These are phyloP conservation scores for Xylocampa areola DNA, from an alignment of 2,888 invertebrate genomes.

Conservation along the genomic window DNA sequence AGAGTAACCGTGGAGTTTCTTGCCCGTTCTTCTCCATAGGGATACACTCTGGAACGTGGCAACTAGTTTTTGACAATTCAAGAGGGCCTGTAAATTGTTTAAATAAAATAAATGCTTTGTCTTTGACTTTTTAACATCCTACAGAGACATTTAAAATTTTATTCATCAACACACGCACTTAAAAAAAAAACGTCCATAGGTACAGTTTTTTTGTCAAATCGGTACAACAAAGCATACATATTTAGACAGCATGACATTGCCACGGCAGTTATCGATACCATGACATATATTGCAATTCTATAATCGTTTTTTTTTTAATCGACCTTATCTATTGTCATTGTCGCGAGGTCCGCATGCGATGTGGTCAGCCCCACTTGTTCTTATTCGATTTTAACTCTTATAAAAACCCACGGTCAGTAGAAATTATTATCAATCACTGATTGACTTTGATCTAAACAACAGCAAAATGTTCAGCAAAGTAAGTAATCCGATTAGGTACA, in stretches of 20 bases:
- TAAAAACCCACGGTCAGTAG: slow-evolving; percentile 78
- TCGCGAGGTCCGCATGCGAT: slow-evolving; percentile 74
- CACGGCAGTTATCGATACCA: slow-evolving; percentile 73
- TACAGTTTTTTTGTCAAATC: slow-evolving; percentile 33
- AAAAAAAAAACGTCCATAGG: slow-evolving; percentile 32
- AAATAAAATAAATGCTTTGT: no score
- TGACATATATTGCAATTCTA: slow-evolving; percentile 81
- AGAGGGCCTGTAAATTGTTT: no score
- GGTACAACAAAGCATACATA: slow-evolving; percentile 44
- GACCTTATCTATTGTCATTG: slow-evolving; percentile 81
- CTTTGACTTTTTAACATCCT: not conserved
- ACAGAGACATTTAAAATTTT: not conserved
- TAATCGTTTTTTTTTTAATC: slow-evolving; percentile 73
- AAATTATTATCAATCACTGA: slow-evolving; percentile 79
- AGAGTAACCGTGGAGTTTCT: no score
- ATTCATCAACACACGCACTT: slow-evolving; percentile 22
- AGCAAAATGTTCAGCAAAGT: slow-evolving; percentile 85
- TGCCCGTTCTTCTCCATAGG: no score
- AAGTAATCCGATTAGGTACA: slow-evolving; percentile 59
- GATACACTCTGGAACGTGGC: no score
- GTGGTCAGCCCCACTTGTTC: slow-evolving; percentile 80
- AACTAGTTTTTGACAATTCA: no score
- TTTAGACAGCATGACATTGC: slow-evolving; percentile 62
- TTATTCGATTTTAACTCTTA: slow-evolving; percentile 74
- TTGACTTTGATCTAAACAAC: slow-evolving; percentile 68